These are phyloP conservation scores for Rhorus exstirpatorius DNA, from an alignment of 2,888 invertebrate genomes.

Conservation along the genomic window DNA sequence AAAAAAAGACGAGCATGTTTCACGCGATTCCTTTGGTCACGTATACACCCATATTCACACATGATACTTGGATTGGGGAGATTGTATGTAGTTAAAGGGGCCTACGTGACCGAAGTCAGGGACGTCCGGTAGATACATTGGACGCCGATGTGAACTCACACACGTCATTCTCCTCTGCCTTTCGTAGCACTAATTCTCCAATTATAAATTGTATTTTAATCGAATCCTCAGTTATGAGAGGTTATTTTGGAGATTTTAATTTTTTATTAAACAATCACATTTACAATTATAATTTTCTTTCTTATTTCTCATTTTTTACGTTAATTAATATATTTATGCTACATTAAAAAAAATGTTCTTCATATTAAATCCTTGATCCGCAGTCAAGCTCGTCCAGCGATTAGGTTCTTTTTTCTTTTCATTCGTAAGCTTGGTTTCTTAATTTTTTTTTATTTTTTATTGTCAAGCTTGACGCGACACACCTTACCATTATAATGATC, in stretches of 20 bases:
- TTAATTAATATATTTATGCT: background rate
- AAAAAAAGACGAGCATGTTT: conserved; percentile 39
- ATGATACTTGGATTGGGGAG: background rate
- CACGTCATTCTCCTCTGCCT: background rate
- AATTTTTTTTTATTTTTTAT: background rate
- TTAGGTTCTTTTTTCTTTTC: background rate
- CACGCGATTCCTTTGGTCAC: conserved; percentile 33
- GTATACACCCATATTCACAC: conserved; percentile 12
- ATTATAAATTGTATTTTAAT: background rate
- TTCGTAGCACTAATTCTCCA: background rate
- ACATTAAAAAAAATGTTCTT: background rate
- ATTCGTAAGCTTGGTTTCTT: background rate
- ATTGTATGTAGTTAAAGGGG: conserved; percentile 17
- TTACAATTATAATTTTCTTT: too few species aligned
- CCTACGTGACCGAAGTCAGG: conserved; percentile 68
- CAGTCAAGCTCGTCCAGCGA: background rate
- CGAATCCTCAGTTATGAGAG: too few species aligned
- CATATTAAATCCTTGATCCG: background rate
- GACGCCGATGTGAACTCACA: too few species aligned
- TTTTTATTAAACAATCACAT: too few species aligned
- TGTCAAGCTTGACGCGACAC: background rate
- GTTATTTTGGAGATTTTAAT: too few species aligned
- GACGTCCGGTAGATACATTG: conserved; percentile 38
- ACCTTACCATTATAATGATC: background rate
- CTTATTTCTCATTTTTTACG: background rate